Evolutionary conservation across 2,797 vertebrate species (phyloP).

Genomic region (Aselliscus stoliczkanus): DNA sequence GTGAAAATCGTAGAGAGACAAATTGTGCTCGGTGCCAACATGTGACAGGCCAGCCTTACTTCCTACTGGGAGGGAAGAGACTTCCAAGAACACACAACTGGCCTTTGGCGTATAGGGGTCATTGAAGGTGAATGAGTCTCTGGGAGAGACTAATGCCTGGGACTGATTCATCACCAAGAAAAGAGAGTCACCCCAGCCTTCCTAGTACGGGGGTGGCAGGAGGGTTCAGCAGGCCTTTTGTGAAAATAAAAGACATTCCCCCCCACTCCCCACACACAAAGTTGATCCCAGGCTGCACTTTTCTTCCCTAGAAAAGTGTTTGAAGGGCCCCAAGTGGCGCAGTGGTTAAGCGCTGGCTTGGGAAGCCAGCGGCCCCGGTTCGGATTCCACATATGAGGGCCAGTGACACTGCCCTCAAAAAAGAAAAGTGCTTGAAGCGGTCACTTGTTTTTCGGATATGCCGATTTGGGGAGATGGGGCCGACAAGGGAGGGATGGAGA

Average conservation of each 20-base stretch:
- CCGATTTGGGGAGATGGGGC: no score
- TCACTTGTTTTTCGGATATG: no score
- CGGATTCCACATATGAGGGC: no score
- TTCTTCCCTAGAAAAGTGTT: background rate
- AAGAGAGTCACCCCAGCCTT: background rate
- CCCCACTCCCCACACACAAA: no score
- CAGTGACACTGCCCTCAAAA: no score
- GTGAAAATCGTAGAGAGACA: background rate
- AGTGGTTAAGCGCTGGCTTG: no score
- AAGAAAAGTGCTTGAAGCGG: background rate
- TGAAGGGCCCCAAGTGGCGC: no score
- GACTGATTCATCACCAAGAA: background rate
- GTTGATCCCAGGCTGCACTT: background rate
- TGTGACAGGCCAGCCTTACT: background rate
- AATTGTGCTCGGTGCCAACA: rapidly evolving
- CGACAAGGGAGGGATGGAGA: background rate
- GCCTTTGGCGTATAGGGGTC: rapidly evolving
- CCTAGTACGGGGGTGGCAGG: background rate
- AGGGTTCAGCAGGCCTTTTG: background rate
- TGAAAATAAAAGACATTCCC: background rate
- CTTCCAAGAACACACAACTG: background rate
- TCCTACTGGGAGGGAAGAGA: background rate
- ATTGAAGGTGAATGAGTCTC: background rate
- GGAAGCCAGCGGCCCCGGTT: no score
- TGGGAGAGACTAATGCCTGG: rapidly evolving